These are phyloP conservation scores for Hybognathus amarus DNA, from an alignment of 2,797 vertebrate species.

Conservation along the genomic window DNA sequence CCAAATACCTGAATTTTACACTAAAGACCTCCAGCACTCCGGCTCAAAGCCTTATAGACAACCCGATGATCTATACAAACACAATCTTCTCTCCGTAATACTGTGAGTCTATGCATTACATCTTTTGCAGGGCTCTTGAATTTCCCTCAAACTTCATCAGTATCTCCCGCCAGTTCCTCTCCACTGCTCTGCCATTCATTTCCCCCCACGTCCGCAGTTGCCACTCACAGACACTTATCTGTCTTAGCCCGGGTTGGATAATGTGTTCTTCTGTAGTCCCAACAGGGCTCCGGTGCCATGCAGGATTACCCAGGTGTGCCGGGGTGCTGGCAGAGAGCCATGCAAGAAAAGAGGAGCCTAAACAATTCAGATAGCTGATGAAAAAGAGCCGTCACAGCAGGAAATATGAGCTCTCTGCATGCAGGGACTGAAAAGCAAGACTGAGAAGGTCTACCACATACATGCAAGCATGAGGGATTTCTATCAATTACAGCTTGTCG, in stretches of 20 bases:
- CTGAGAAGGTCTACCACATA: slow-evolving; percentile 29
- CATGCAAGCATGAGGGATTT: slow-evolving; percentile 16
- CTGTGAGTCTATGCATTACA: slow-evolving; percentile 41
- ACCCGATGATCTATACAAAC: slow-evolving; percentile 53
- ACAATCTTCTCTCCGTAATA: slow-evolving; percentile 45
- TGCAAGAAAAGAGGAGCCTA: slow-evolving; percentile 37
- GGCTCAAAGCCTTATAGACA: slow-evolving; percentile 37
- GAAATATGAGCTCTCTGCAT: slow-evolving; percentile 43
- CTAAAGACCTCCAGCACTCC: slow-evolving; percentile 42
- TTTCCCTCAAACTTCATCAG: slow-evolving; percentile 54
- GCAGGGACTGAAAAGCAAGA: slow-evolving; percentile 27
- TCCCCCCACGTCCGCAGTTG: slow-evolving; percentile 39
- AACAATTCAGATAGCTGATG: slow-evolving; percentile 43
- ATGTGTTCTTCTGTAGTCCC: slow-evolving; percentile 45
- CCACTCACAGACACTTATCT: slow-evolving; percentile 54
- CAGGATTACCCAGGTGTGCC: slow-evolving; percentile 42
- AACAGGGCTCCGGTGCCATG: slow-evolving; percentile 27
- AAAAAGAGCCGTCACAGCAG: slow-evolving; percentile 28
- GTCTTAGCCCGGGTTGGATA: slow-evolving; percentile 44
- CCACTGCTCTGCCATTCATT: slow-evolving; percentile 38
- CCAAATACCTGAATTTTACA: slow-evolving; percentile 55
- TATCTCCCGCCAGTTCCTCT: slow-evolving; percentile 49
- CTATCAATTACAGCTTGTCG: slow-evolving; percentile 38
- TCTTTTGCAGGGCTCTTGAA: slow-evolving; percentile 45
- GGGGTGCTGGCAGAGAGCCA: slow-evolving; percentile 46